These are phyloP conservation scores for Acronicta psi DNA, from an alignment of 2,888 invertebrate species.

Conservation along the genomic window DNA sequence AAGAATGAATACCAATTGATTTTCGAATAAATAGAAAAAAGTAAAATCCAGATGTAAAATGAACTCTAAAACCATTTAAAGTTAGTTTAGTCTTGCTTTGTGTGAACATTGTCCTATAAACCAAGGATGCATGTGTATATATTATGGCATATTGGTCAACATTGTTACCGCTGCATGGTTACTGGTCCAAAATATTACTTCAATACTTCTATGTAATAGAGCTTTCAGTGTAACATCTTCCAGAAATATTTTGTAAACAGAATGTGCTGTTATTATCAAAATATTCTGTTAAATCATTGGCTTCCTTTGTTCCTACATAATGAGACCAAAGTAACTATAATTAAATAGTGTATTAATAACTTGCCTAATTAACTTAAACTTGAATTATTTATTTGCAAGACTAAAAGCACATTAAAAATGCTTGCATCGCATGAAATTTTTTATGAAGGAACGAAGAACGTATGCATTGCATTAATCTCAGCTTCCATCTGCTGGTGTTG, in stretches of 20 bases:
- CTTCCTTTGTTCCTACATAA: constrained; percentile 33
- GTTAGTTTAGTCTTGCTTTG: constrained; percentile 15
- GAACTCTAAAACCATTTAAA: not conserved
- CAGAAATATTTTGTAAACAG: constrained; percentile 4
- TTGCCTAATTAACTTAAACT: too few species aligned
- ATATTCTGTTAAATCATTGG: constrained; percentile 10
- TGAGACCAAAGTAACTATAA: not conserved
- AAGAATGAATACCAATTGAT: too few species aligned
- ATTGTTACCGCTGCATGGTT: constrained; percentile 29
- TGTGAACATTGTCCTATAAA: constrained; percentile 14
- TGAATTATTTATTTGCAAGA: too few species aligned
- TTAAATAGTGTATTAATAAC: too few species aligned
- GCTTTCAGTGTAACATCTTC: constrained; percentile 35
- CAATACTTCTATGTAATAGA: constrained; percentile 11
- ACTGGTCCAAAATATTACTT: not conserved
- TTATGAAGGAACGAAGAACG: constrained; percentile 42
- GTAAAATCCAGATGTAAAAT: not conserved
- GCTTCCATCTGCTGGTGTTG: constrained; percentile 40
- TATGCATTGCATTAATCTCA: constrained; percentile 32
- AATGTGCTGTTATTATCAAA: constrained; percentile 10
- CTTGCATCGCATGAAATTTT: constrained; percentile 1
- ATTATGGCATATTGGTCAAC: constrained; percentile 9
- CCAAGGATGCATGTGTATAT: constrained; percentile 20
- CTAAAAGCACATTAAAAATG: too few species aligned
- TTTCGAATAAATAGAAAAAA: not conserved